Base-by-base conservation (phyloP, 2,113 vertebrate species). In the Picathartes gymnocephalus region DNA sequence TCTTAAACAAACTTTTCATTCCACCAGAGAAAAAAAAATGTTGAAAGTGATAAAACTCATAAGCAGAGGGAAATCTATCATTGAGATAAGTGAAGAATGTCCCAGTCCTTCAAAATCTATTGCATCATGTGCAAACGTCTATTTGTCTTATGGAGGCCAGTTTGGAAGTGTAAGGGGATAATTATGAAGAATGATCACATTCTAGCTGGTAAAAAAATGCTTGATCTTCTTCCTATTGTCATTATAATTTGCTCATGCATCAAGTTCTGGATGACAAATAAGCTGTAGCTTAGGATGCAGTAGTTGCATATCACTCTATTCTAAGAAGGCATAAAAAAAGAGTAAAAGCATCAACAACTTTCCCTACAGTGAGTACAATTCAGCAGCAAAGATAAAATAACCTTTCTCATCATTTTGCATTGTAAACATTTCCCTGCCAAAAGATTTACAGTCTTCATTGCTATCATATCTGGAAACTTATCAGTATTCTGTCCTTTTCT, bases 111-210 rank as follows among this genome's bases (percentile, higher is more conserved):
- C 50, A 89, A 77, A 91, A 91, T 65, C 33, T 73, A 62, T 78
- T 77, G 77, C 44, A 66, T 84, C 50, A 19, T 45, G 50, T 78
- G 42, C 18, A 86, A 86, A 83, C 42, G 5, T n/a, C 56, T 54
- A 44, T 89, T 94, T 81, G 39, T 76, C 65, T 71, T 48, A 25
- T 11, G 27, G n/a, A 96, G 84, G 27, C 28, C n/a, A 30, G 39
- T 62, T 45, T 69, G 56, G 33, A 93, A 91, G 22, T 74, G 24
- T 37, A 94, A 68, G 48, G n/a, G 31, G 44, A 87, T 84, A 89
- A 92, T 90, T 93, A 79, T 70, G 73, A 96, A 64, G 87, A 94
- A 68, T 39, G 15, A 87, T 79, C 61, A 87, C 65, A 58, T 90
- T 68, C 53, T 82, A 76, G 33, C 13, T n/a, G 3, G 10, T 30